phyloP scores from a whole-genome alignment of 2,888 invertebrate species.

The Helobdella robusta region DNA sequence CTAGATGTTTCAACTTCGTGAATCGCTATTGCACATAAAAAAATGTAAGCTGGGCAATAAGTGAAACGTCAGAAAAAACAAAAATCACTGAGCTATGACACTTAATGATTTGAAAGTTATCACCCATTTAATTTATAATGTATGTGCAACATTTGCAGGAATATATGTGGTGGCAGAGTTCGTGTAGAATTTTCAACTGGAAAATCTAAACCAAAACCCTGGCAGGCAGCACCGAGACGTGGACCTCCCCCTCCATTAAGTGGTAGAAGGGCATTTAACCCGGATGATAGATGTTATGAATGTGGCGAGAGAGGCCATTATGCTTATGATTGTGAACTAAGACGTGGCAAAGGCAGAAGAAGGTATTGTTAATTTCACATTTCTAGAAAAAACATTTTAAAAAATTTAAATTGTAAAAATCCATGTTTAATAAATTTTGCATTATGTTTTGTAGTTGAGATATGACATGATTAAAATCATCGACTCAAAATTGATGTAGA shows the following conservation, averaged over 20 bases:
- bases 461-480: too few species aligned
- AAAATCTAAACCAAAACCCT: conserved; percentile 49
- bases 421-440: too few species aligned
- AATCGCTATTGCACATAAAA: too few species aligned
- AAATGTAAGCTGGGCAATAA: too few species aligned
- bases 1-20: too few species aligned
- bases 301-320: conserved; percentile 87
- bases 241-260: conserved; percentile 31
- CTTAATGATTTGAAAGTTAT: neutral
- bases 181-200: conserved; percentile 86
- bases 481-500: too few species aligned
- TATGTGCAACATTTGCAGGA: conserved; percentile 7
- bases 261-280: conserved; percentile 62
- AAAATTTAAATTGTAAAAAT: too few species aligned
- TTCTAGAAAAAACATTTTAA: too few species aligned
- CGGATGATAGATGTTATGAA: conserved; percentile 85
- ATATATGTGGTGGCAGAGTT: conserved; percentile 65
- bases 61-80: too few species aligned
- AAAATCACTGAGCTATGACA: neutral
- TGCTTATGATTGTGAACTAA: conserved; percentile 65
- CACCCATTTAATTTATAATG: neutral
- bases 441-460: too few species aligned
- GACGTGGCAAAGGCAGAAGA: conserved; percentile 4
- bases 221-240: conserved; percentile 26
- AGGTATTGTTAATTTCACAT: too few species aligned